Conservation (phyloP, 1,140 invertebrate species). For the Stegodyphus dumicola region DNA sequence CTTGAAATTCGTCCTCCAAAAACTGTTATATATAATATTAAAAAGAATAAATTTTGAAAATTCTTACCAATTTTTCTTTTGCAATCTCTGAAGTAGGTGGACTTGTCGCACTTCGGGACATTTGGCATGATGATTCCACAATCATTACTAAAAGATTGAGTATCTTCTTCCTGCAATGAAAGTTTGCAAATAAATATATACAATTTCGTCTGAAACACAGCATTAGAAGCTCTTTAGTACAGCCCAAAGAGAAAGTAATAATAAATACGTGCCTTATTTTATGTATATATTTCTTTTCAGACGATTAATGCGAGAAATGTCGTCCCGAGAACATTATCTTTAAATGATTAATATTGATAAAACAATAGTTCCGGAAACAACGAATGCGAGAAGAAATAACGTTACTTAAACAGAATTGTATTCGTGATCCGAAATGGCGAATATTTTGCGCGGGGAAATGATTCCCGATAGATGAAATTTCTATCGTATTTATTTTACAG, state of each 20-base stretch:
- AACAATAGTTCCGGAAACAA: not conserved
- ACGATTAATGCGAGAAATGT: not conserved
- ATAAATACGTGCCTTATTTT: not conserved
- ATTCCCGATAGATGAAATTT: too few relatives aligned
- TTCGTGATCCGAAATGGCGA: too few relatives aligned
- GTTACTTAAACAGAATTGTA: too few relatives aligned
- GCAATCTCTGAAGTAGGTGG: constrained; percentile 70
- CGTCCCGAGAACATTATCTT: not conserved
- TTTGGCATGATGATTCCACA: constrained; percentile 44
- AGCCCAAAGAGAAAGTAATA: not conserved
- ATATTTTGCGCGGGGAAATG: too few relatives aligned
- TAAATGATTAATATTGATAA: too few relatives aligned
- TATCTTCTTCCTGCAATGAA: constrained; percentile 49
- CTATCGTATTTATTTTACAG: too few relatives aligned
- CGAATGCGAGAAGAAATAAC: too few relatives aligned
- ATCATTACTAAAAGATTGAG: constrained; percentile 40
- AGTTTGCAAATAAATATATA: not conserved
- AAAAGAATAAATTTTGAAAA: not conserved
- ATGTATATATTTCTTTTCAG: not conserved
- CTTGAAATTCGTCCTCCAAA: too few relatives aligned
- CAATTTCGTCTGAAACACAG: too few relatives aligned
- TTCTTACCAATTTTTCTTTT: constrained; percentile 68
- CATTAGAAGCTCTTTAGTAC: not conserved
- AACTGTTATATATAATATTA: too few relatives aligned
- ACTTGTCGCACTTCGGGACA: constrained; percentile 62